Base-by-base conservation (phyloP, 2,888 invertebrate genomes). In the Polydrusus tereticollis region DNA sequence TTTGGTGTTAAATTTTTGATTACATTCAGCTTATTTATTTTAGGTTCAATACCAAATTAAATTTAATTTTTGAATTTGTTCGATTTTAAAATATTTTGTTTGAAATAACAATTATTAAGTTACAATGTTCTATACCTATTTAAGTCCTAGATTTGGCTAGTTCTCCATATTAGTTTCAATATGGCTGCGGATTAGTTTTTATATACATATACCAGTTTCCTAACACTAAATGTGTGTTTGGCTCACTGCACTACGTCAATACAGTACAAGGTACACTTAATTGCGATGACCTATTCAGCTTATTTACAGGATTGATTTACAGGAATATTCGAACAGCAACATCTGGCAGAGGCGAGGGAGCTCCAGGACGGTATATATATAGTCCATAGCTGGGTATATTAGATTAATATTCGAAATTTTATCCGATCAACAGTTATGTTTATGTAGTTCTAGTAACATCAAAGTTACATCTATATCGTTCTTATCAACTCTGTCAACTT, bases 291-390 rank as follows among this genome's bases (percentile, higher is more conserved):
- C 60, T 60, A 45, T 63, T 47, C 50, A 50, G 20, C 50, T 63
- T 36, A 63, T 63, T 50, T 63, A 33, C 50, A 63, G 50, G 36
- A 63, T 63, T 63, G 36, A 63, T 63, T 63, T 29, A 50, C 36
- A 63, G 63, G 36, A 33, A 63, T 50, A 33, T 63, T 63, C 50
- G 63, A 33, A 47, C 29, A n/a, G 63, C 29, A 50, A 50, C 63
- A 50, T 63, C 33, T 63, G 63, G 63, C 60, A 45, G 23, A 47
- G 47, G 47, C 21, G 12, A 47, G 2, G n/a, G n/a, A 3, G 16
- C 41, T 41, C 16, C 6, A 5, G 5, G n/a, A 47, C 23, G 23
- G 3, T 47, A 6, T 47, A 4, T 10, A 14, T 41, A 1, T 3
- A 41, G n/a, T n/a, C n/a, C n/a, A 41, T 41, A 14, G 14, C 1